Base-by-base conservation (phyloP, 2,797 vertebrate species). In the Sebastes trivittatus region DNA sequence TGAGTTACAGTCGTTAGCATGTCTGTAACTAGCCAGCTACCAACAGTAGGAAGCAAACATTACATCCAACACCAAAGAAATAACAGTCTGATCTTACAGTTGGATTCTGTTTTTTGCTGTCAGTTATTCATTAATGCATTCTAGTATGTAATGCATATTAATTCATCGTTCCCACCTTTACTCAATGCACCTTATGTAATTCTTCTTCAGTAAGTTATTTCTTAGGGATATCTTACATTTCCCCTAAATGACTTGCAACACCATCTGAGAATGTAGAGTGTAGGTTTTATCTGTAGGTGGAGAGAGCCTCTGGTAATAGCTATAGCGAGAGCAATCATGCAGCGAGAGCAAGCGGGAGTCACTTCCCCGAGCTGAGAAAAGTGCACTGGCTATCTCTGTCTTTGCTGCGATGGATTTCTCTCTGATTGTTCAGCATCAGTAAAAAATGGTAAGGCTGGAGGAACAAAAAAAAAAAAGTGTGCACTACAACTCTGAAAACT, bases 371-470 rank as follows among this genome's bases (percentile, higher is more conserved):
- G 14, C 18, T 49, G 36, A 74, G 52, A 60, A 66, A 55, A 38
- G 29, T 38, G 4, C 22, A 55, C 11, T 42, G 5, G n/a, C 42
- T 16, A 20, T 13, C 5, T 23, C 25, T 25, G 20, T 20, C 46
- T 77, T 46, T 27, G 32, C 64, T 63, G 14, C 8, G 1, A 76
- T 79, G 58, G 71, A 42, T 58, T 78, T 66, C 22, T 75, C 9
- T 46, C 34, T 46, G 62, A 42, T 18, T 58, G 32, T 27, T 62
- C 59, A 71, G 60, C 18, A 65, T 42, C 9, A 27, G 22, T 13
- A 67, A n/a, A 18, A 74, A 85, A 55, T 36, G 18, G 25, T 20
- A 38, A 23, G 1, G 1, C 25, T 36, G 46, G 16, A 59, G 4
- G 16, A 52, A 30, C 11, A 34, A 36, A 23, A 3, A 1, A 16